Evolutionary conservation across 2,888 invertebrate species (phyloP), one percentile per base, ranked within the genome.

Genomic region (Cylindroiulus punctatus): DNA sequence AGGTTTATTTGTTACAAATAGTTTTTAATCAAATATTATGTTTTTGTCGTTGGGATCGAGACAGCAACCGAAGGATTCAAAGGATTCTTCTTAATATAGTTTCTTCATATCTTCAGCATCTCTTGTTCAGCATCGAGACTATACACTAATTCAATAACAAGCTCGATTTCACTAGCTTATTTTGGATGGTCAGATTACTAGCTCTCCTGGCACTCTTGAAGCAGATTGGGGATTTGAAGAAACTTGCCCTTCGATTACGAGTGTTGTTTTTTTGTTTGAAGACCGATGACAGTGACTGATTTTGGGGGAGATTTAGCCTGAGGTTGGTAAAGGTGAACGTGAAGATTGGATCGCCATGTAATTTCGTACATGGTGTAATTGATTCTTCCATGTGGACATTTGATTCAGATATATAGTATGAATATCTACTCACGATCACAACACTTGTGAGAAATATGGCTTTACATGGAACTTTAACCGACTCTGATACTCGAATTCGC

Each of bases 131-230:
- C n/a, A 14, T 12, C 5, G 19, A 52, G 7, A 52, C 19, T 12
- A 17, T 47, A 4, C 52, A 52, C 52, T 52, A 52, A 52, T 52
- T 52, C 52, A 14, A 52, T 19, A n/a, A 52, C 52, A n/a, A 52
- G n/a, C 10, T 52, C 52, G 14, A 52, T 52, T 52, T 19, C 52
- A 19, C 19, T 5, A 7, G 52, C n/a, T 52, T n/a, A 14, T 52
- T n/a, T n/a, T n/a, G n/a, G n/a, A 52, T 52, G 52, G n/a, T n/a
- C n/a, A 52, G 52, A 52, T 52, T 52, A n/a, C 52, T 52, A n/a
- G 52, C n/a, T n/a, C n/a, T 52, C 52, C 1, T 52, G 52, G 0
- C 52, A 14, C 10, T 52, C 52, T n/a, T 52, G 52, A n/a, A 14
- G 52, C 52, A 52, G 52, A 52, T 52, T 52, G 52, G 52, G 52